Conservation (phyloP, 1,140 invertebrate species). For the Dendrolimus punctatus region DNA sequence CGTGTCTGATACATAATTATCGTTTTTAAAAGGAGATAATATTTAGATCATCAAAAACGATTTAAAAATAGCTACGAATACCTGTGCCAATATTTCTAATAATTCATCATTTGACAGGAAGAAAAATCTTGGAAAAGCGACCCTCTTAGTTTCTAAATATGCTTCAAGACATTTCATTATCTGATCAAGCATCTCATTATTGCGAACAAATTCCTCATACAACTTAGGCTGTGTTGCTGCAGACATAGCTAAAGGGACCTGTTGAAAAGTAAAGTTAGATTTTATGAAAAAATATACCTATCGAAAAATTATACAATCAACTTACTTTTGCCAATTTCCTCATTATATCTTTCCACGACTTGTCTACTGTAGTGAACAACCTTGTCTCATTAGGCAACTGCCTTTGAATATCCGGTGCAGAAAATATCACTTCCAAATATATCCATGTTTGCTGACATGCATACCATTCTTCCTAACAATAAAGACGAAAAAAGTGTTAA, state of each 20-base stretch:
- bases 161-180: conserved; percentile 88
- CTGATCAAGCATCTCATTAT: conserved; percentile 84
- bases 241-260: conserved; percentile 81
- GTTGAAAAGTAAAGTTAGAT: background rate
- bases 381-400: conserved; percentile 89
- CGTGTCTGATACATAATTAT: conserved; percentile 73
- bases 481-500: conserved; percentile 6
- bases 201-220: conserved; percentile 80
- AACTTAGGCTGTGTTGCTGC: conserved; percentile 77
- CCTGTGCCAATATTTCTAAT: conserved; percentile 92
- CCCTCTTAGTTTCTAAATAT: conserved; percentile 89
- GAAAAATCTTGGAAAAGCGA: conserved; percentile 93
- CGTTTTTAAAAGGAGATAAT: conserved; percentile 1
- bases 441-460: conserved; percentile 89
- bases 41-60: background rate
- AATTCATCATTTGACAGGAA: conserved; percentile 96
- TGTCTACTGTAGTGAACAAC: conserved; percentile 87
- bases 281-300: background rate
- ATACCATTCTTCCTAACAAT: conserved; percentile 85
- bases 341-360: conserved; percentile 91
- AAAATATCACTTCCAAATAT: conserved; percentile 91
- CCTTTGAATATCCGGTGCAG: conserved; percentile 90
- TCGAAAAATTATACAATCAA: conserved; percentile 1
- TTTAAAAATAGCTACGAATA: conserved; percentile 22
- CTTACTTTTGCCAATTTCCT: conserved; percentile 78